Evolutionary conservation across 2,113 vertebrate species (phyloP).

Genomic region (Athene cunicularia): DNA sequence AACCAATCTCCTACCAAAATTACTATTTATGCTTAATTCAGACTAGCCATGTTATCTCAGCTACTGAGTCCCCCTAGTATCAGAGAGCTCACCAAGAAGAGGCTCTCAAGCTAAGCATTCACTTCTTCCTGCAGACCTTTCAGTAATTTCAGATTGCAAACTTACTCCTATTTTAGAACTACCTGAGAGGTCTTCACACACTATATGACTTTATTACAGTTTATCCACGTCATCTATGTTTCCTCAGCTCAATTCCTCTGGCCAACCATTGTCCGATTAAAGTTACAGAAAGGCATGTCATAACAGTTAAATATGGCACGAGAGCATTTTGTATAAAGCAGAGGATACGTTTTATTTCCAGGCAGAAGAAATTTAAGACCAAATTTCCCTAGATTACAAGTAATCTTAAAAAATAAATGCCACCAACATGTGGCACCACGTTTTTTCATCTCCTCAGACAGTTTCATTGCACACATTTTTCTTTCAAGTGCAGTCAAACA

Average conservation of each 20-base stretch:
- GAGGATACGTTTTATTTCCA: slow-evolving; percentile 77
- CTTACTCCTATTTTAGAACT: not conserved
- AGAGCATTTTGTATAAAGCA: slow-evolving; percentile 54
- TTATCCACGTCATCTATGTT: not conserved
- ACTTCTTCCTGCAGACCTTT: not conserved
- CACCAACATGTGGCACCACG: not conserved
- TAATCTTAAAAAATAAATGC: not conserved
- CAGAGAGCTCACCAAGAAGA: not conserved
- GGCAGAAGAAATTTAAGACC: slow-evolving; percentile 48
- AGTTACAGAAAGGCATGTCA: not conserved
- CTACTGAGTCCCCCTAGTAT: not conserved
- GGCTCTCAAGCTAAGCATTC: not conserved
- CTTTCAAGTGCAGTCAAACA: not conserved
- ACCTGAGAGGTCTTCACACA: not conserved
- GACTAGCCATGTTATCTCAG: not conserved
- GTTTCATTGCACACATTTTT: not conserved
- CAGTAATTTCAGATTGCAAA: not conserved
- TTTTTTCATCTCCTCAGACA: not conserved
- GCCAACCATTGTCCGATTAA: not conserved
- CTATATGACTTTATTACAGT: not conserved
- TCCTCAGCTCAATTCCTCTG: not conserved
- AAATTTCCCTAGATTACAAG: slow-evolving; percentile 54
- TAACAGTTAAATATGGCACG: not conserved
- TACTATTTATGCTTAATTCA: not conserved
- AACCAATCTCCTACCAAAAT: not conserved